Percentiles rank a stretch among this genome's conserved stretches.
phyloP scores from a whole-genome alignment of 2,888 invertebrate species.

The Augiades crinisus region DNA sequence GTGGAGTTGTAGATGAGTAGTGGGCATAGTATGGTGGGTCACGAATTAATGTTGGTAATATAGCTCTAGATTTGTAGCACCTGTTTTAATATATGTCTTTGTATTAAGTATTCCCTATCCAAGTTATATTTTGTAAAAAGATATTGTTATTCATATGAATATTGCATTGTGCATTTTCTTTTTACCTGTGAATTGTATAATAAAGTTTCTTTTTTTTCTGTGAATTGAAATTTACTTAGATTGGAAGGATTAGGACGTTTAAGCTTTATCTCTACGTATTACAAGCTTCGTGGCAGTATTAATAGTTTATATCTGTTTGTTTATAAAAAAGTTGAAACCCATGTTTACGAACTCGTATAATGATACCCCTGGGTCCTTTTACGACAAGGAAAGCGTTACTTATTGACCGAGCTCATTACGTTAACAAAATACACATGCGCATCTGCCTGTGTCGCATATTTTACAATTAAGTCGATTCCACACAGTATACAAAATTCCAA shows the following conservation, averaged over 20 bases:
- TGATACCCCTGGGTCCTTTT: constrained; percentile 56
- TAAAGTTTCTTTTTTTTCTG: too few relatives aligned
- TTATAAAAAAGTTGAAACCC: constrained; percentile 39
- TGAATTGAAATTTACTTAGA: too few relatives aligned
- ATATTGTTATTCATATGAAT: background rate
- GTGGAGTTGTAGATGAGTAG: too few relatives aligned
- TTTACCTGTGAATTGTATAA: too few relatives aligned
- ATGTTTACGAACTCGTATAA: constrained; percentile 55
- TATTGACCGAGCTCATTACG: constrained; percentile 74
- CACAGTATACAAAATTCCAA: constrained; percentile 40
- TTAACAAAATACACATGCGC: constrained; percentile 77
- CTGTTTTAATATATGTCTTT: too few relatives aligned
- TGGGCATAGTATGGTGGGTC: too few relatives aligned
- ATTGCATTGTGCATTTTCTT: background rate
- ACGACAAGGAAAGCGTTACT: constrained; percentile 59
- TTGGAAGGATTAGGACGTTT: too few relatives aligned
- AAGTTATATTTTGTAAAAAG: too few relatives aligned
- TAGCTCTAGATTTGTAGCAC: too few relatives aligned
- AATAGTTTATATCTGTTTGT: background rate
- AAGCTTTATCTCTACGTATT: too few relatives aligned
- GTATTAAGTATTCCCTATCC: too few relatives aligned
- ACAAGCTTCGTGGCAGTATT: background rate
- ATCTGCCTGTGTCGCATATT: constrained; percentile 64
- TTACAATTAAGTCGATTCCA: constrained; percentile 46
- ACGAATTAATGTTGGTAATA: too few relatives aligned